Evolutionary conservation across 1,140 invertebrate genomes (phyloP).

Genomic region (Aphaenogaster ashmeadi): DNA sequence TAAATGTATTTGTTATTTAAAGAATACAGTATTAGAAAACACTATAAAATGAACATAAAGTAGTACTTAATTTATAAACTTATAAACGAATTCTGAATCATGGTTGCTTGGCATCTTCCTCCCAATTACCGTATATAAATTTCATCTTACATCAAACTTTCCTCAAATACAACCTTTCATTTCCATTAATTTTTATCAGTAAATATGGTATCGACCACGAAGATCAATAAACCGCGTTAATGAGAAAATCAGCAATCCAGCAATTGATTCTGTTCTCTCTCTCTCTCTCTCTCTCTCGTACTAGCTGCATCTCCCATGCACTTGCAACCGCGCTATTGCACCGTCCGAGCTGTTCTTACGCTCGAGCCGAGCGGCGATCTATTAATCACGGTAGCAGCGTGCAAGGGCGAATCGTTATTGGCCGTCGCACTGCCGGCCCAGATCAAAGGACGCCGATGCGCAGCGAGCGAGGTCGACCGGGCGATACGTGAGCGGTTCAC

Average conservation of each 20-base stretch:
- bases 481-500: conserved; percentile 43
- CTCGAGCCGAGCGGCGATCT: conserved; percentile 20
- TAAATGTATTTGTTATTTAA: no score
- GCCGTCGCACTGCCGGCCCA: not conserved
- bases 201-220: not conserved
- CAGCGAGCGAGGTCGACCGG: conserved; percentile 17
- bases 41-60: no score
- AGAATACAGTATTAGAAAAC: no score
- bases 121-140: no score
- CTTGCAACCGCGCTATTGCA: conserved; percentile 1
- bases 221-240: not conserved
- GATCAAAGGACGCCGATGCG: conserved; percentile 54
- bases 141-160: not conserved
- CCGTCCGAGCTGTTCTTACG: conserved; percentile 7
- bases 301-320: not conserved
- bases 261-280: not conserved
- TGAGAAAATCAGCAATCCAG: not conserved
- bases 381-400: conserved; percentile 45
- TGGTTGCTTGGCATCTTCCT: no score
- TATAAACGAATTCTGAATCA: no score
- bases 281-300: not conserved
- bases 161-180: not conserved
- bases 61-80: no score
- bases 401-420: conserved; percentile 36
- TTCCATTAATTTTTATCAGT: not conserved